Base-by-base conservation (phyloP, 2,888 invertebrate genomes). In the Dermolepida albohirtum region DNA sequence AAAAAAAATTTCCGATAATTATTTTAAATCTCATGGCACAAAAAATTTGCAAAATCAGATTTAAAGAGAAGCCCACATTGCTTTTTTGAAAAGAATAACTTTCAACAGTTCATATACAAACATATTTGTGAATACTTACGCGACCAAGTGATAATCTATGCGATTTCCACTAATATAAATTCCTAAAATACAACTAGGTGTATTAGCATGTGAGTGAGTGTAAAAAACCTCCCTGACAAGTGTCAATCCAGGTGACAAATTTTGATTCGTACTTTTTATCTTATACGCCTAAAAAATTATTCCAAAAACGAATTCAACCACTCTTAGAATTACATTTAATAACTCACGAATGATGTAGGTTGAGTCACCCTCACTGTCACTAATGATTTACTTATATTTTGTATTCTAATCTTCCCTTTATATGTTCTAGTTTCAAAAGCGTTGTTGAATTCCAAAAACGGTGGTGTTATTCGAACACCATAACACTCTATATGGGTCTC, bases 181-280 rank as follows among this genome's bases (percentile, higher is more conserved):
- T 0, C 79, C 78, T 34, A 84, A 74, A 11, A 49, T 34, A 10
- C 47, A 47, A 16, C 34, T 44, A 7, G 34, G 44, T 0, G 76
- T 75, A 40, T 74, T 74, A 0, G 80, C 78, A 57, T 77, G 75
- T 27, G 75, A 79, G 67, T 81, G 83, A 0, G 77, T 75, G 71
- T 80, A 85, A 6, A 70, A 75, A 0, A 85, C 76, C 12, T 70
- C 73, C 57, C 80, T 74, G 1, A 71, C 72, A 1, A 85, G 73
- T n/a, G 76, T 80, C 69, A 85, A 73, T 5, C 85, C 85, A 5
- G 85, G 80, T 64, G 81, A 77, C 7, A 85, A 72, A 14, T 52
- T 34, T 12, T 52, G 41, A 22, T 2, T 12, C 12, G 39, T 16
- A 16, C n/a, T 8, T 12, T 52, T 52, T 10, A 52, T 12, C 2